Base-by-base conservation (phyloP, 2,113 vertebrate genomes). In the Merops nubicus region DNA sequence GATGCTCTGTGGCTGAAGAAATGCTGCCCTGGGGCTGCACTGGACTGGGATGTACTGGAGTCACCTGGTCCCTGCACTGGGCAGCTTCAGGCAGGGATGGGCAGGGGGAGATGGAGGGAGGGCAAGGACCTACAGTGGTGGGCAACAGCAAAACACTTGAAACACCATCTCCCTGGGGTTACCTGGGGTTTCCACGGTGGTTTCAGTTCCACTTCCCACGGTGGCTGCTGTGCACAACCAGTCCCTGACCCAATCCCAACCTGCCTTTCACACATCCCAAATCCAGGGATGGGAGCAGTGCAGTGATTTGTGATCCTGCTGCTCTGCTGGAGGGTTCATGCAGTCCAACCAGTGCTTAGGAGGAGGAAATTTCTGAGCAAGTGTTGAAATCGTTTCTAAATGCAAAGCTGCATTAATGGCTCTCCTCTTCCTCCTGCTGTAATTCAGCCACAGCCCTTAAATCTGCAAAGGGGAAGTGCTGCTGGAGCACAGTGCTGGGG, bases 101-200 rank as follows among this genome's bases (percentile, higher is more conserved):
- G n/a, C n/a, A n/a, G n/a, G n/a, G n/a, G n/a, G n/a, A n/a, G n/a
- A 19, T 1, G 2, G 60, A 78, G 45, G 40, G 10, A 15, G 85
- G 14, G 7, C 29, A 8, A 34, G 33, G 38, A 17, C 53, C 25
- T 2, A 4, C 17, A 2, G 25, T 38, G 38, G 3, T 0, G 8
- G 14, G 31, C 12, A 50, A 34, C 43, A 59, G 54, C 1, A 0
- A n/a, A 80, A 70, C 5, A 0, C 7, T 36, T 3, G 1, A 34
- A 15, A n/a, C 1, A 0, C 3, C 29, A 8, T 11, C 3, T 16
- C 4, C 33, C 19, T 21, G 14, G 28, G 36, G 16, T n/a, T 36
- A 9, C 57, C 1, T 1, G 3, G 4, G 13, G 26, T 15, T 50
- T 14, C 45, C 25, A 10, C 0, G 0, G 15, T 1, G 33, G 28